Percentiles rank a stretch among this genome's conserved stretches.
phyloP scores from a whole-genome alignment of 2,113 vertebrate species.

The Pachycephala philippinensis region DNA sequence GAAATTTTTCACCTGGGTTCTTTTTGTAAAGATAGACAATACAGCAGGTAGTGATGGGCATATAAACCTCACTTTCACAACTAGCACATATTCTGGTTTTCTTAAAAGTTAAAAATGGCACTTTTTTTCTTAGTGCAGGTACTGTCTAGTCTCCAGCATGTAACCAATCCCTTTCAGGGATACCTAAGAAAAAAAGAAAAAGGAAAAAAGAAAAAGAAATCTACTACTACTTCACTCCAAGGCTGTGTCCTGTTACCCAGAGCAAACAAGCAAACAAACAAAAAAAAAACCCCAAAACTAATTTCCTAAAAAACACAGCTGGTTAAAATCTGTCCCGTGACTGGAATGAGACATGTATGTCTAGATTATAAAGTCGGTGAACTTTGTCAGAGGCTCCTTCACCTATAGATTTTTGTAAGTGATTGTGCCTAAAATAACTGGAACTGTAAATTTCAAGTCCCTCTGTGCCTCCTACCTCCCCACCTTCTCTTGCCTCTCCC shows the following conservation, averaged over 20 bases:
- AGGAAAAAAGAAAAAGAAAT: background rate
- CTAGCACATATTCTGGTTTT: background rate
- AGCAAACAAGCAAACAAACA: background rate
- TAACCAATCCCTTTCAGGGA: background rate
- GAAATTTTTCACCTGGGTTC: background rate
- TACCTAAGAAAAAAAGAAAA: background rate
- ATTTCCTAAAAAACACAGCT: background rate
- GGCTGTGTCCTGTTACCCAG: background rate
- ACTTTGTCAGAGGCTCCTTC: background rate
- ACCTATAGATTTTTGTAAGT: background rate
- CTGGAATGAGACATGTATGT: background rate
- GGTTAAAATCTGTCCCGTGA: background rate
- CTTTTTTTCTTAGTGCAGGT: background rate
- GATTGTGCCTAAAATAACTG: background rate
- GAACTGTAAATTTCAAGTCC: background rate
- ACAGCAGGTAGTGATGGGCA: background rate
- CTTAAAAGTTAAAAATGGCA: background rate
- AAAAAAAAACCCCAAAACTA: background rate
- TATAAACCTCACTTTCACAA: background rate
- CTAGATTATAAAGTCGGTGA: background rate
- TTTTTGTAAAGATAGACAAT: background rate
- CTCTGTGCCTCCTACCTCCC: background rate
- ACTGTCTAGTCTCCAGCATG: background rate
- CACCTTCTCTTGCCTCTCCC: background rate
- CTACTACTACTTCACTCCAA: background rate